Conservation (phyloP, 2,113 vertebrate genomes). For the Atrichornis clamosus region DNA sequence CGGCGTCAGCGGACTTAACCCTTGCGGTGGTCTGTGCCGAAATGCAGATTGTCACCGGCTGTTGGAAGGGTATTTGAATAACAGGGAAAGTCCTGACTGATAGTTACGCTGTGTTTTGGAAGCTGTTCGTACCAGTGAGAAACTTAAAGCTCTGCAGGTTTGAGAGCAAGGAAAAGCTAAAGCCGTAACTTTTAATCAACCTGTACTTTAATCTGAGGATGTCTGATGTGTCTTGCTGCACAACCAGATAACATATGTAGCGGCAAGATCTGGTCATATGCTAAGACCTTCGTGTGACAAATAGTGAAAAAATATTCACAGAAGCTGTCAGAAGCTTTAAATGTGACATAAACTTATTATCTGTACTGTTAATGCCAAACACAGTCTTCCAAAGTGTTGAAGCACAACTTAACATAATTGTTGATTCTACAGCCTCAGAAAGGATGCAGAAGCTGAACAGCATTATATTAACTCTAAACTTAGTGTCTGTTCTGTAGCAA, state of each 20-base stretch:
- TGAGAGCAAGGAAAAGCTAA: not conserved
- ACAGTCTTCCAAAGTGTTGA: fast-evolving
- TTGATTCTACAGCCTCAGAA: not conserved
- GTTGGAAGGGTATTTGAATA: not conserved
- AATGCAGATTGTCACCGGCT: fast-evolving
- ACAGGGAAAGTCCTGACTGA: not conserved
- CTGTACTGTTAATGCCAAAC: not conserved
- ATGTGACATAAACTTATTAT: not conserved
- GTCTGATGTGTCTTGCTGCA: not conserved
- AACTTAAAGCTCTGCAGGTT: not conserved
- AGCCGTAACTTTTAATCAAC: not conserved
- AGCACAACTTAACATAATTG: fast-evolving
- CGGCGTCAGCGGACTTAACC: not conserved
- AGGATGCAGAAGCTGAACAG: not conserved
- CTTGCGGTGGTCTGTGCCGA: not conserved
- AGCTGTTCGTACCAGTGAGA: not conserved
- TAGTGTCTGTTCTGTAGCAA: not conserved
- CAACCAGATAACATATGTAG: not conserved
- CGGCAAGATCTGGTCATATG: not conserved
- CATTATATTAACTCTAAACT: not conserved
- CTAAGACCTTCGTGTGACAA: not conserved
- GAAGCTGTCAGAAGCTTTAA: not conserved
- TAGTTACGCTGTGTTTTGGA: not conserved
- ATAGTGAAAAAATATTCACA: not conserved
- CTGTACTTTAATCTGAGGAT: not conserved